Conservation (phyloP, 2,113 vertebrate species). For the Perognathus longimembris region DNA sequence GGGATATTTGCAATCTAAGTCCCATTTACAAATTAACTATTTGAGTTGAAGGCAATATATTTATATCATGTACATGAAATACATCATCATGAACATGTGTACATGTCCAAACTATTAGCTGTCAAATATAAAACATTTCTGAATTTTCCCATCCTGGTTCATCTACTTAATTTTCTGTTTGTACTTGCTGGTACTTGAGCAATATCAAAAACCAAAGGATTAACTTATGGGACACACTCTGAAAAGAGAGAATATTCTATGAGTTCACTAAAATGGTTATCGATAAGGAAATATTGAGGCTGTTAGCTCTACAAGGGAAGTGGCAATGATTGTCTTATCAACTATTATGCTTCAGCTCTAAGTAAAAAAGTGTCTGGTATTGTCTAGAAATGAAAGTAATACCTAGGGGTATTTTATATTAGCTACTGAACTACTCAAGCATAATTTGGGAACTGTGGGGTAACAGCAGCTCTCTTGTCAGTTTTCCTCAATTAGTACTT, state of each 20-base stretch:
- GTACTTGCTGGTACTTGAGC: not conserved
- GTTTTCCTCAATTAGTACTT: not conserved
- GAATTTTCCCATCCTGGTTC: not conserved
- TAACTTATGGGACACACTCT: not conserved
- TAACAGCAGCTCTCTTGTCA: no score
- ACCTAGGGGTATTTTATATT: not conserved
- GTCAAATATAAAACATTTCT: not conserved
- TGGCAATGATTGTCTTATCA: not conserved
- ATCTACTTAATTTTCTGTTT: not conserved
- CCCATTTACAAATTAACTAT: constrained; percentile 10
- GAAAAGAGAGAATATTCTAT: constrained; percentile 7
- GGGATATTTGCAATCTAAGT: constrained; percentile 20
- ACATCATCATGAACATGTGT: not conserved
- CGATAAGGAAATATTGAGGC: not conserved
- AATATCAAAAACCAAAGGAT: constrained; percentile 15
- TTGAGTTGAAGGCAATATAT: not conserved
- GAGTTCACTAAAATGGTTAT: not conserved
- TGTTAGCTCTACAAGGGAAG: not conserved
- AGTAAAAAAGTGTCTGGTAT: not conserved
- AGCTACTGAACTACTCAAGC: not conserved
- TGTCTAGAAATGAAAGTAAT: not conserved
- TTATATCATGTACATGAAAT: not conserved
- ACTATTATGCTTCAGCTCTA: not conserved
- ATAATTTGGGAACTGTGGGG: not conserved
- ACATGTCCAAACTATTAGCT: not conserved